Evolutionary conservation across 1,140 invertebrate genomes (phyloP), one percentile per base, ranked within the genome.

Genomic region (Penaeus vannamei): DNA sequence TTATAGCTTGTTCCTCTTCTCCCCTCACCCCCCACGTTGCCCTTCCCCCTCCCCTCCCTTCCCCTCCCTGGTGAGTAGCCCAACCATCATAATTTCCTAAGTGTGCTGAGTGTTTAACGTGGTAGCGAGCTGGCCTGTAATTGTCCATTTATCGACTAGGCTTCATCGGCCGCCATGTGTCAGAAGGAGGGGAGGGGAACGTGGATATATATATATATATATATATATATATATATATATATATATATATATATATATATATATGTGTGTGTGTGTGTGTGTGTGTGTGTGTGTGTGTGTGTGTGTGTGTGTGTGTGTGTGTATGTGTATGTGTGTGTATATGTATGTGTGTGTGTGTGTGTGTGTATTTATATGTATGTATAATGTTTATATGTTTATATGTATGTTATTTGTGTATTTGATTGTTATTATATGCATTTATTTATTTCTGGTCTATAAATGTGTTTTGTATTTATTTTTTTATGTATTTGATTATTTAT

Each of bases 161-260:
- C 64, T 46, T 85, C 66, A 20, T 46, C 59, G 64, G 46, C 76
- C 53, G 20, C 20, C 29, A 32, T 36, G 22, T 8, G 72, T 32
- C 32, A 77, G 72, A 22, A 77, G 42, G 23, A 42, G 72, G 32
- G 29, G 72, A 22, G 42, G 29, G n/a, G 29, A 36, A 32, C 29
- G 72, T 84, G 26, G 19, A 3, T 64, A 32, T 61, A 32, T 84
- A 20, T 62, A 22, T 64, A 29, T 61, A 12, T 61, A 32, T 29
- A 29, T 84, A 22, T 81, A 46, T 36, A 61, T 59, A 66, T 64
- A 64, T 64, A 84, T 59, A 84, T 32, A 36, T 59, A 19, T 32
- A 36, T 32, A 61, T 64, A 64, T 64, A 84, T 84, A 64, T 62
- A 64, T 61, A 32, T 10, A 64, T 84, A 64, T 36, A 64, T 62